Evolutionary conservation across 2,113 vertebrate species (phyloP).

Genomic region (Phyllostomus hastatus): DNA sequence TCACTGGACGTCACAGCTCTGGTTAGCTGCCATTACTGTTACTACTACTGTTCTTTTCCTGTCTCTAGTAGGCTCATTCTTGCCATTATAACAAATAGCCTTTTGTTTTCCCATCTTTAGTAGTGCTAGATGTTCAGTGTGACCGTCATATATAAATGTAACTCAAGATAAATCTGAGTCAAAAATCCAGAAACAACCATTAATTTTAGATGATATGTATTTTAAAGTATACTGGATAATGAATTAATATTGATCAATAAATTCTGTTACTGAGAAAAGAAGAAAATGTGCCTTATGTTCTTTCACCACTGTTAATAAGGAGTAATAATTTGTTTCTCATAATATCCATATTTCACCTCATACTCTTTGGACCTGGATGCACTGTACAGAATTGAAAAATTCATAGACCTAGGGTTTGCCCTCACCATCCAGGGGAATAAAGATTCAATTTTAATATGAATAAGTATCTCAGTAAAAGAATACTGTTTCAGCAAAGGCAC

Average conservation of each 20-base stretch:
- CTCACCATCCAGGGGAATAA: background rate
- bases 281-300: background rate
- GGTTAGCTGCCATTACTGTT: background rate
- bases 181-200: slow-evolving; percentile 5
- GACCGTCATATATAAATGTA: background rate
- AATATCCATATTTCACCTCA: background rate
- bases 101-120: background rate
- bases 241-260: background rate
- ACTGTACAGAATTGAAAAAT: background rate
- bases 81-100: background rate
- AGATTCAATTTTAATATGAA: background rate
- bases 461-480: background rate
- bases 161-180: background rate
- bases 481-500: background rate
- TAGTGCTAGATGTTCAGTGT: background rate
- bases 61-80: background rate
- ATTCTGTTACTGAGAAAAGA: background rate
- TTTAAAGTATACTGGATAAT: background rate
- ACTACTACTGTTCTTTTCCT: background rate
- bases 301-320: background rate
- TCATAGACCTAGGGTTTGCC: background rate
- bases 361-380: background rate
- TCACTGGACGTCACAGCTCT: background rate
- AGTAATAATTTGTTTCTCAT: background rate
- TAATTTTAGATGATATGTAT: background rate